Percentiles rank a stretch among this genome's conserved stretches.
Evolutionary conservation across 2,113 vertebrate genomes (phyloP).

Genomic region (Todiramphus saurophagus): DNA sequence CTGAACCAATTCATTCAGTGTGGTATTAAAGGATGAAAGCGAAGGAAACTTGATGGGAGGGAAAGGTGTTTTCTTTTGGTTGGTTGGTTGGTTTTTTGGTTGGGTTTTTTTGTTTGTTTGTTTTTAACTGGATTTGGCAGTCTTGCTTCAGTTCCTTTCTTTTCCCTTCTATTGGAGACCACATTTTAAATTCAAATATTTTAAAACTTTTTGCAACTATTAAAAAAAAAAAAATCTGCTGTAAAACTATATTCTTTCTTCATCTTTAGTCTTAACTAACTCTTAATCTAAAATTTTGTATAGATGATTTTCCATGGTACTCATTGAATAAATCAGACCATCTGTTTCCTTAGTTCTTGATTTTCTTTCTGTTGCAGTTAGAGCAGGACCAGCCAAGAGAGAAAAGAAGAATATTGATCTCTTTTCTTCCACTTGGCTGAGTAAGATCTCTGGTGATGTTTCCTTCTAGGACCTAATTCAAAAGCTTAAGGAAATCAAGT

Average conservation of each 20-base stretch:
- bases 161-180: background rate
- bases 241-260: background rate
- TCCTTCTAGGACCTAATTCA: background rate
- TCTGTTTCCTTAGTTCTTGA: background rate
- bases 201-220: background rate
- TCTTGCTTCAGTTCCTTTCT: background rate
- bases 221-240: background rate
- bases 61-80: background rate
- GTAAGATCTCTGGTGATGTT: background rate
- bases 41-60: background rate
- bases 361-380: background rate
- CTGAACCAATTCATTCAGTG: background rate
- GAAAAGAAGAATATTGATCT: background rate
- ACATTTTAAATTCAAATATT: background rate
- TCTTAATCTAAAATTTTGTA: background rate
- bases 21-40: background rate
- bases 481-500: background rate
- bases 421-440: background rate
- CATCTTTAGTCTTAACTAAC: background rate
- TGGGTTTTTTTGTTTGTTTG: background rate
- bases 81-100: too few relatives aligned
- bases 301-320: background rate
- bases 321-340: background rate
- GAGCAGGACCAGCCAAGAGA: background rate
- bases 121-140: background rate